These are phyloP conservation scores for Frieseomelitta varia DNA, from an alignment of 1,140 invertebrate species.

Conservation along the genomic window DNA sequence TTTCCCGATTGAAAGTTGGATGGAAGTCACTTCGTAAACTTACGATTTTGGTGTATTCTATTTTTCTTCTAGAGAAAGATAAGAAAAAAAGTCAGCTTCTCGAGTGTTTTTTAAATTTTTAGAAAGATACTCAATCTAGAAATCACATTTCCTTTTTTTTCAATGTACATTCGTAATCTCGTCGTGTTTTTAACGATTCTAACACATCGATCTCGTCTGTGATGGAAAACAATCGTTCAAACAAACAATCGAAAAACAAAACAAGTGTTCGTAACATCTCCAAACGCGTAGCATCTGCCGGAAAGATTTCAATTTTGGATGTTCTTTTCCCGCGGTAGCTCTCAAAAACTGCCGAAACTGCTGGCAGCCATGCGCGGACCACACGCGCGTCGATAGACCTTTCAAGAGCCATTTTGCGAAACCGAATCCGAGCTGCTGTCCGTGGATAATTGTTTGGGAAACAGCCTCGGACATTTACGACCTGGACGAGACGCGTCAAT, in stretches of 20 bases:
- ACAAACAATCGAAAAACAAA: not conserved
- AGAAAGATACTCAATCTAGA: not conserved
- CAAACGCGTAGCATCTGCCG: not conserved
- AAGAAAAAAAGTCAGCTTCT: not conserved
- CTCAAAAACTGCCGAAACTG: conserved; percentile 30
- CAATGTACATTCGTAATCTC: too few species aligned
- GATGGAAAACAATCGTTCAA: not conserved
- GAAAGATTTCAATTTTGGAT: not conserved
- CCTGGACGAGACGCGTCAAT: not conserved
- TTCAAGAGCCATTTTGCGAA: conserved; percentile 62
- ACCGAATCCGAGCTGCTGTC: conserved; percentile 54
- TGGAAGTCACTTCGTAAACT: not conserved
- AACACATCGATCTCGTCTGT: not conserved
- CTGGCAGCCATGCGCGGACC: conserved; percentile 60
- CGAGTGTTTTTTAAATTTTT: too few species aligned
- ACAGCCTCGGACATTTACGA: conserved; percentile 14
- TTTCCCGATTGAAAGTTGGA: too few species aligned
- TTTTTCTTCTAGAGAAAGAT: not conserved
- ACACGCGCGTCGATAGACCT: conserved; percentile 62
- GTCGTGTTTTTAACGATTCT: not conserved
- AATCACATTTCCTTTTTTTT: too few species aligned
- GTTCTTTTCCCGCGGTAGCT: not conserved
- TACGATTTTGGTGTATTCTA: not conserved
- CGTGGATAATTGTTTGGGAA: conserved; percentile 55
- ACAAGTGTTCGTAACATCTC: not conserved